A percentile compares a stretch with the other conserved stretches of the same genome.
phyloP scores from a whole-genome alignment of 1,140 invertebrate species.

The Apis cerana region DNA sequence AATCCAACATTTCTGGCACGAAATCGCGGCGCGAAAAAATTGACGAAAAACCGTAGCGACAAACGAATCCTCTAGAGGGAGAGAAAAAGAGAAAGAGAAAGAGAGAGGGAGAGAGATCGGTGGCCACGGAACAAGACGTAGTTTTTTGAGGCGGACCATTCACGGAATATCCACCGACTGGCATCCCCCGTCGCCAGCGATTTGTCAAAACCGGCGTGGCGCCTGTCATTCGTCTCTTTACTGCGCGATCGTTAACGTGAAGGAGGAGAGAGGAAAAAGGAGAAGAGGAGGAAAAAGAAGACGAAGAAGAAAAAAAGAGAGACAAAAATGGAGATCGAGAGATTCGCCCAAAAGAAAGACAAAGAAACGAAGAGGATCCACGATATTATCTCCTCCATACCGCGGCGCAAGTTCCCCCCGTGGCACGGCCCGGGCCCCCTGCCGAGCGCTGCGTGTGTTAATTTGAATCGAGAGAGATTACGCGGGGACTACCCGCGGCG shows the following conservation, averaged over 20 bases:
- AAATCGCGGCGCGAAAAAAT: no score
- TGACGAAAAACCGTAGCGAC: background rate
- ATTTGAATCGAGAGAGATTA: constrained; percentile 82
- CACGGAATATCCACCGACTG: constrained; percentile 49
- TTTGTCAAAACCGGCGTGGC: constrained; percentile 68
- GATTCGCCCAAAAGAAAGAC: constrained; percentile 61
- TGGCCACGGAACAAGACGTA: constrained; percentile 28
- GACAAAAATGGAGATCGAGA: constrained; percentile 40
- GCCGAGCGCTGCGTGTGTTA: constrained; percentile 80
- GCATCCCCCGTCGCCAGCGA: constrained; percentile 58
- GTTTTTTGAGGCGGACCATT: constrained; percentile 40
- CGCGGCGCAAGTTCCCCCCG: constrained; percentile 61
- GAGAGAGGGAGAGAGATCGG: background rate
- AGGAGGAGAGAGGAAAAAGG: background rate
- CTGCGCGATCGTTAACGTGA: constrained; percentile 61
- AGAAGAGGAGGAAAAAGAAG: background rate
- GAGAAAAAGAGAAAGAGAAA: no score
- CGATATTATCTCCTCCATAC: constrained; percentile 71
- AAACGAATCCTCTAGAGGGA: background rate
- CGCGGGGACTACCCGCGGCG: constrained; percentile 78
- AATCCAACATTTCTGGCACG: no score
- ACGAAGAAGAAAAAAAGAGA: constrained; percentile 9
- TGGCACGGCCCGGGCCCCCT: constrained; percentile 61
- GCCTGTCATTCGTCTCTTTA: constrained; percentile 68
- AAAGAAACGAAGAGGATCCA: constrained; percentile 57